Evolutionary conservation across 2,113 vertebrate genomes (phyloP).

Genomic region (Percopsis transmontana): DNA sequence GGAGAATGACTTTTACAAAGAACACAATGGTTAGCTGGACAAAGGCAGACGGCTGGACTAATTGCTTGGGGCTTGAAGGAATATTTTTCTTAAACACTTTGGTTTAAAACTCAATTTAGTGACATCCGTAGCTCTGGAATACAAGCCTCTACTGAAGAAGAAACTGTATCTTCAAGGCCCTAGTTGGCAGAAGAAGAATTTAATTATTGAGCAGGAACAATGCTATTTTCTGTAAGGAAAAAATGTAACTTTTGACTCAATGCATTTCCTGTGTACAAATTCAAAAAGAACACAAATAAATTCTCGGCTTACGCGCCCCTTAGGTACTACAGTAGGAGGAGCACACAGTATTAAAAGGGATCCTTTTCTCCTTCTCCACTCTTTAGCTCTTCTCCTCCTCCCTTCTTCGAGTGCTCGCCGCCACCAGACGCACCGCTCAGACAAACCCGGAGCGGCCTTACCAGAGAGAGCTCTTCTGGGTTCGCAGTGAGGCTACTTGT

Average conservation of each 20-base stretch:
- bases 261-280: too few species aligned
- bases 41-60: constrained; percentile 68
- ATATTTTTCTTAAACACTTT: constrained; percentile 66
- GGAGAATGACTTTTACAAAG: constrained; percentile 67
- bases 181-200: not conserved
- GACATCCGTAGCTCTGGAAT: constrained; percentile 22
- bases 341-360: too few species aligned
- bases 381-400: too few species aligned
- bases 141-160: too few species aligned
- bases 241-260: too few species aligned
- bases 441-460: constrained; percentile 63
- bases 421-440: constrained; percentile 49
- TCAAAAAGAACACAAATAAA: too few species aligned
- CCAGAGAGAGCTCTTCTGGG: constrained; percentile 47
- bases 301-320: too few species aligned
- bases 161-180: constrained; percentile 13
- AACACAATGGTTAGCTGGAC: constrained; percentile 73
- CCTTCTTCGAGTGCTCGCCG: not conserved
- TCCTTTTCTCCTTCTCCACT: too few species aligned
- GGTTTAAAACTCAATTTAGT: constrained; percentile 65
- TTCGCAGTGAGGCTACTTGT: constrained; percentile 65
- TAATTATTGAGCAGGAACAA: constrained; percentile 14
- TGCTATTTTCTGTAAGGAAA: too few species aligned
- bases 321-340: too few species aligned
- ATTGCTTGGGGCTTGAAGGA: constrained; percentile 68